Evolutionary conservation across 2,888 invertebrate genomes (phyloP), one percentile per base, ranked within the genome.

Genomic region (Trissolcus brochymenae): DNA sequence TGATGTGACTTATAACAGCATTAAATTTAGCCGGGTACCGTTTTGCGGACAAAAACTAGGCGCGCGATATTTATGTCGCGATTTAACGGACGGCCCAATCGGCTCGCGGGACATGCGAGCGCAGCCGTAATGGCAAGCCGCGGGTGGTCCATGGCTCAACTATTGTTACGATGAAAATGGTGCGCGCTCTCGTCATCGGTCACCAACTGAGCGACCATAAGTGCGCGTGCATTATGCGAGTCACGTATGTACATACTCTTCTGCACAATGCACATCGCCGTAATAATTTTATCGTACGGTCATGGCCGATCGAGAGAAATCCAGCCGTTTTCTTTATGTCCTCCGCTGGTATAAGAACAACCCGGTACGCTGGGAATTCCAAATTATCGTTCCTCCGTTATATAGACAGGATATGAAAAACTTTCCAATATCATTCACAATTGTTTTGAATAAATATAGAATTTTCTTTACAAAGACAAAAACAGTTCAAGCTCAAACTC

Each of bases 141-240:
- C 85, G 87, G 85, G 87, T 87, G 86, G 87, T 86, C 86, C 85
- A 64, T 57, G 82, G 82, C 84, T 86, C 81, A 84, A 84, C 85
- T 83, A 85, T 86, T 86, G 86, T 86, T 86, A 83, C 56, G 76
- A 81, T 80, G 80, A 72, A 79, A 79, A 79, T 78, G 81, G 79
- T 72, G 64, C 76, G 64, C 76, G 78, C 57, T 14, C 76, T 65
- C 71, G 55, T 71, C 72, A 80, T 82, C 79, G 82, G 76, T 80
- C 83, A 77, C 79, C 81, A 79, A 66, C 79, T 79, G 82, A 82
- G 82, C 57, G 71, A 79, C 81, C 84, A 81, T 81, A 81, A 82
- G 81, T 82, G 78, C 79, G 77, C 80, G 80, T 81, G 82, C 81
- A 84, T 85, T 84, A 84, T 83, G 82, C 80, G 79, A 81, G 82